These are phyloP conservation scores for Adelognathus sp. DNA, from an alignment of 2,888 invertebrate species.

Conservation along the genomic window DNA sequence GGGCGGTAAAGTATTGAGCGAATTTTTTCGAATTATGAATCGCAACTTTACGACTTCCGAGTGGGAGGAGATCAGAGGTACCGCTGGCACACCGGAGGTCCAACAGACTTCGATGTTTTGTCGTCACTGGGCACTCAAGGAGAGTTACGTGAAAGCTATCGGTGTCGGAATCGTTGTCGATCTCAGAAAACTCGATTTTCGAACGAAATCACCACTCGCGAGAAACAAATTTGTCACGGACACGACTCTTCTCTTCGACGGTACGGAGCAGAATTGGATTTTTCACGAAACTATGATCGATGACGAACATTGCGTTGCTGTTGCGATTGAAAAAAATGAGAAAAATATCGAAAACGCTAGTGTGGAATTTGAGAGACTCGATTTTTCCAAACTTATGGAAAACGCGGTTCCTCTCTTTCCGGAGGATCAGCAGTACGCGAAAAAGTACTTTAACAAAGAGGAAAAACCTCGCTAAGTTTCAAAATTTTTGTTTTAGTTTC, in stretches of 20 bases:
- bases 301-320: constrained; percentile 89
- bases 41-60: constrained; percentile 91
- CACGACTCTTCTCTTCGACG: constrained; percentile 86
- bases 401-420: constrained; percentile 82
- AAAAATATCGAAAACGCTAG: constrained; percentile 60
- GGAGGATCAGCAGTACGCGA: constrained; percentile 83
- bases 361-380: constrained; percentile 83
- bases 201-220: constrained; percentile 80
- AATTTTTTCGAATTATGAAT: constrained; percentile 95
- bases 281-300: constrained; percentile 94
- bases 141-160: constrained; percentile 95
- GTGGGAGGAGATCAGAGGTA: constrained; percentile 88
- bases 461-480: constrained; percentile 74
- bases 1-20: constrained; percentile 86
- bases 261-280: constrained; percentile 85
- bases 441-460: constrained; percentile 84
- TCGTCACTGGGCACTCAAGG: constrained; percentile 96
- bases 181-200: constrained; percentile 90
- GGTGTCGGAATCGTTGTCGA: constrained; percentile 93
- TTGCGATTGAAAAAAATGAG: constrained; percentile 83
- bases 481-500: neutral
- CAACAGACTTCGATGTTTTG: constrained; percentile 92
- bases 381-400: constrained; percentile 84
- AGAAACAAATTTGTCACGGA: constrained; percentile 83
- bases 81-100: constrained; percentile 81